Conservation (phyloP, 2,888 invertebrate species). For the Cremastobaeus sp. region DNA sequence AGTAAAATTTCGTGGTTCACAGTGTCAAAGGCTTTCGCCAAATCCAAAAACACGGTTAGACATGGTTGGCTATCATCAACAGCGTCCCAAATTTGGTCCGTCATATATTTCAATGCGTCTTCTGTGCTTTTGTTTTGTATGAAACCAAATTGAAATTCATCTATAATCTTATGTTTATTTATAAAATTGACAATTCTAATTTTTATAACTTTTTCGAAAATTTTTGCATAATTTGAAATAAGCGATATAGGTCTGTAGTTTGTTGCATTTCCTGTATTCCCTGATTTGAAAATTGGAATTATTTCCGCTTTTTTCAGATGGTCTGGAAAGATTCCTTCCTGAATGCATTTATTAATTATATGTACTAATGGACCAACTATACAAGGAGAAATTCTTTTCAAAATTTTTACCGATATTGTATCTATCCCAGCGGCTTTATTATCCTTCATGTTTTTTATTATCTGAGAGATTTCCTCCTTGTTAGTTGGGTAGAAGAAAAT, state of each 20-base stretch:
- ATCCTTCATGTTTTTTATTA: slow-evolving; percentile 2
- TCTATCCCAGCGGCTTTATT: slow-evolving; percentile 13
- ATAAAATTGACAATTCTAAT: background rate
- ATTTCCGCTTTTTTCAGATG: slow-evolving; percentile 19
- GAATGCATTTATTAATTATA: slow-evolving; percentile 19
- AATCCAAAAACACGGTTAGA: no score
- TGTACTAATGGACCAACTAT: background rate
- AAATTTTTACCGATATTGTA: background rate
- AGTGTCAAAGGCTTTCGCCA: no score
- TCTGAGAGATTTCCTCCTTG: background rate
- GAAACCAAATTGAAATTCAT: no score
- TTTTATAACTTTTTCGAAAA: background rate
- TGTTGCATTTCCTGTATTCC: background rate
- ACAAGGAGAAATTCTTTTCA: slow-evolving; percentile 5
- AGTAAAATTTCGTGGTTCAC: no score
- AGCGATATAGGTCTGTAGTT: slow-evolving; percentile 8
- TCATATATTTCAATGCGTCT: no score
- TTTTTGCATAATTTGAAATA: slow-evolving; percentile 10
- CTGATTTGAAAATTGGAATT: slow-evolving; percentile 8
- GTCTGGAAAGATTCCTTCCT: slow-evolving; percentile 3
- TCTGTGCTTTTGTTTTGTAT: no score
- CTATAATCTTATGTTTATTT: no score
- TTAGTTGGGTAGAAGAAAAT: slow-evolving; percentile 7
- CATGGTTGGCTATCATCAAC: no score
- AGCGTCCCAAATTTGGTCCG: no score